Conservation (phyloP, 1,140 invertebrate genomes). For the Aphidius gifuensis region DNA sequence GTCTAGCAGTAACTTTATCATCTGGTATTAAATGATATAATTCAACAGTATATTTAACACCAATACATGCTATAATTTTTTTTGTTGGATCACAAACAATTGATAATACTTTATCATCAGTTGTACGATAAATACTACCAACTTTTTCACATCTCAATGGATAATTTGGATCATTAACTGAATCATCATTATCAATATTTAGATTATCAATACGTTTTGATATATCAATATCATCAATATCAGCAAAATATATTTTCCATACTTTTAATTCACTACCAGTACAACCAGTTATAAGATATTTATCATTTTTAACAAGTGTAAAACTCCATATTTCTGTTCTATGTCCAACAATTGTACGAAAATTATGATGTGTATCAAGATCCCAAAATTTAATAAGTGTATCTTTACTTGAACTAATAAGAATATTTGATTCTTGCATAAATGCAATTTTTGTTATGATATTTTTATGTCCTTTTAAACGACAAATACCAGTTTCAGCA, state of each 20-base stretch:
- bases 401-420: slow-evolving; percentile 91
- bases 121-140: slow-evolving; percentile 73
- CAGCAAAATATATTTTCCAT: slow-evolving; percentile 64
- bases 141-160: slow-evolving; percentile 71
- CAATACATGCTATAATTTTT: slow-evolving; percentile 76
- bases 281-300: slow-evolving; percentile 82
- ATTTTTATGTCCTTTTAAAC: slow-evolving; percentile 90
- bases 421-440: slow-evolving; percentile 70
- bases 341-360: slow-evolving; percentile 85
- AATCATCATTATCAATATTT: slow-evolving; percentile 57
- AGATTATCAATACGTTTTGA: slow-evolving; percentile 48
- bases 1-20: slow-evolving; percentile 67
- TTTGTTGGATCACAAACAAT: slow-evolving; percentile 65
- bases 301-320: slow-evolving; percentile 73
- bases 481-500: slow-evolving; percentile 81
- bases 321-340: slow-evolving; percentile 82
- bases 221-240: slow-evolving; percentile 44
- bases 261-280: slow-evolving; percentile 81
- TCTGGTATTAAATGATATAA: slow-evolving; percentile 77
- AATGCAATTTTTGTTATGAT: slow-evolving; percentile 85
- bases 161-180: slow-evolving; percentile 58
- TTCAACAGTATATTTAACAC: slow-evolving; percentile 78
- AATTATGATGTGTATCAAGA: slow-evolving; percentile 90
- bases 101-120: slow-evolving; percentile 70
- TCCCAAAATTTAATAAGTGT: slow-evolving; percentile 98